Conservation (phyloP, 2,888 invertebrate species). For the Amphipyra berbera region DNA sequence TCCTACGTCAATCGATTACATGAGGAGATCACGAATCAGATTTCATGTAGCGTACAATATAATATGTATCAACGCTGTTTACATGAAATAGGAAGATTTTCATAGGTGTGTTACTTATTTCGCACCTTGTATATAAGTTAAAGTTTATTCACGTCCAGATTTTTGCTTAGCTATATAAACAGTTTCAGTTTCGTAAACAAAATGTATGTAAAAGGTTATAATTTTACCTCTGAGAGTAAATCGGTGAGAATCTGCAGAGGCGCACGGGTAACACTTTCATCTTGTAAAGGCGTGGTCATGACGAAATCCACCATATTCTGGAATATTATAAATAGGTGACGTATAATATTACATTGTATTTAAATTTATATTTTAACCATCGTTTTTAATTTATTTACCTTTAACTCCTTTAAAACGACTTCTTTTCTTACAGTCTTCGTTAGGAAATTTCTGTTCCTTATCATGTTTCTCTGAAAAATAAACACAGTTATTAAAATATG, state of each 20-base stretch:
- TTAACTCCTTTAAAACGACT: constrained; percentile 93
- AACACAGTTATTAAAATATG: constrained; percentile 28
- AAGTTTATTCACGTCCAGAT: constrained; percentile 17
- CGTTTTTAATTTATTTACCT: constrained; percentile 85
- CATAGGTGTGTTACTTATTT: constrained; percentile 24
- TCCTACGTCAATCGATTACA: constrained; percentile 50
- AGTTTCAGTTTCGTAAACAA: background rate
- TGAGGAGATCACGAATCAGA: constrained; percentile 54
- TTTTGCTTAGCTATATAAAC: constrained; percentile 3
- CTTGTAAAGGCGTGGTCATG: constrained; percentile 93
- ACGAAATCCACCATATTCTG: constrained; percentile 94
- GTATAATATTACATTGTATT: constrained; percentile 3
- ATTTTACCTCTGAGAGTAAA: constrained; percentile 90
- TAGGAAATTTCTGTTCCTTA: constrained; percentile 92
- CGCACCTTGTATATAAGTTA: constrained; percentile 2
- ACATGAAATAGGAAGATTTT: constrained; percentile 33
- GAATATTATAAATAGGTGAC: constrained; percentile 63
- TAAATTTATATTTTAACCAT: background rate
- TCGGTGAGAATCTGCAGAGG: constrained; percentile 93
- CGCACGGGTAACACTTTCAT: constrained; percentile 92
- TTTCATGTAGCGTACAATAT: constrained; percentile 29
- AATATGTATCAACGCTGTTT: constrained; percentile 8
- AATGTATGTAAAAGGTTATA: background rate
- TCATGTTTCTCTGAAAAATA: constrained; percentile 92
- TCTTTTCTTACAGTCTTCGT: constrained; percentile 92